These are phyloP conservation scores for Tapera naevia DNA, from an alignment of 2,797 vertebrate species.

Conservation along the genomic window DNA sequence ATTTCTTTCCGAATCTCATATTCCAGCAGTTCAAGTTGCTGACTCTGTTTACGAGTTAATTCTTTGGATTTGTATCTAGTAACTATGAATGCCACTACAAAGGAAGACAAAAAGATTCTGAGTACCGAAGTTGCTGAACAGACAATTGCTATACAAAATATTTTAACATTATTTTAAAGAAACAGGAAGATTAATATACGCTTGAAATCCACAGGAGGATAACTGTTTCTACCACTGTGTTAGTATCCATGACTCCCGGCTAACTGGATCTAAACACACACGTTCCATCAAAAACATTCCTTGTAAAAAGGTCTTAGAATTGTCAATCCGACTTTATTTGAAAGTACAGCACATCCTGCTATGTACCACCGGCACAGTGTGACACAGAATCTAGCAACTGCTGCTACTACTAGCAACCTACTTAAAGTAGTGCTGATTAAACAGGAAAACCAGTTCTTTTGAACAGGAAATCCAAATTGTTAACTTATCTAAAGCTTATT, in stretches of 20 bases:
- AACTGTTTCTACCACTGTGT: background rate
- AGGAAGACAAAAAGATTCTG: background rate
- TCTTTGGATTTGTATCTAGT: slow-evolving; percentile 84
- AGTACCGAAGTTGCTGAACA: background rate
- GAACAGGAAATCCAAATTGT: background rate
- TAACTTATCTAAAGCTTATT: background rate
- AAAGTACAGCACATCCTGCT: background rate
- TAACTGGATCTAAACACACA: background rate
- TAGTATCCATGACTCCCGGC: background rate
- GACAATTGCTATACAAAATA: background rate
- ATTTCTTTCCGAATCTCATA: slow-evolving; percentile 91
- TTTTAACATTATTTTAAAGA: background rate
- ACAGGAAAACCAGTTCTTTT: background rate
- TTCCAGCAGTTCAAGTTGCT: slow-evolving; percentile 85
- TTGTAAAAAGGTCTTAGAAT: background rate
- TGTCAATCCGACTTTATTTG: background rate
- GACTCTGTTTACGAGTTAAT: slow-evolving; percentile 83
- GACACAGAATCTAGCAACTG: background rate
- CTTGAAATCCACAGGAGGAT: background rate
- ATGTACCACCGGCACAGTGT: background rate
- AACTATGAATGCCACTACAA: slow-evolving; percentile 73
- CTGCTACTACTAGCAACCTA: background rate
- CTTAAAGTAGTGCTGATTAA: background rate
- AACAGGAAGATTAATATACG: background rate
- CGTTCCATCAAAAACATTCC: background rate